Evolutionary conservation across 2,888 invertebrate species (phyloP), one percentile per base, ranked within the genome.

Genomic region (Caenorhabditis sp.): DNA sequence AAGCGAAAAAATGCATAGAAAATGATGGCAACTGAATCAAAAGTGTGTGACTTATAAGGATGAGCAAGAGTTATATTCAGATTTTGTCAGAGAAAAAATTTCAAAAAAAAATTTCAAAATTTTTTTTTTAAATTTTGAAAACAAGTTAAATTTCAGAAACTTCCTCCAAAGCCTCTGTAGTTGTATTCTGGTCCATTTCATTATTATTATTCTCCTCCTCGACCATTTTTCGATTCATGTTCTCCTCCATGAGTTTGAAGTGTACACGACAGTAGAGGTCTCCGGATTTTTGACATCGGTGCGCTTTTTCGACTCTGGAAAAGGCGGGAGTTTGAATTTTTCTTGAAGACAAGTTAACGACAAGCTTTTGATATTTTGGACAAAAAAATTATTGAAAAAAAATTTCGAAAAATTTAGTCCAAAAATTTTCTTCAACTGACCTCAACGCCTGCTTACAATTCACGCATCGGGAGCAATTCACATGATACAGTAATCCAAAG

Each of bases 401-500:
- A n/a, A n/a, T n/a, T n/a, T n/a, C n/a, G n/a, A n/a, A n/a, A n/a
- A n/a, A n/a, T n/a, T n/a, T n/a, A n/a, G n/a, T n/a, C n/a, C n/a
- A n/a, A n/a, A n/a, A n/a, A n/a, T n/a, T n/a, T n/a, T n/a, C n/a
- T n/a, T n/a, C n/a, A n/a, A 24, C 56, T n/a, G 16, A 89, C 89
- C 89, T 86, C 54, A 89, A 68, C 12, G 87, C 80, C 54, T 88
- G 88, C 68, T 82, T 79, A 80, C 89, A 89, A 22, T 86, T 84
- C 14, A 56, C 10, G 68, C 89, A 89, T 73, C 88, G 70, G 85
- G 89, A 89, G 61, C 89, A 89, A 58, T 86, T 87, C 12, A 85
- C 74, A 69, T 89, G 89, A 44, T 86, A 89, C 31, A 86, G 80
- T 51, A 77, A 61, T 0, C 87, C 88, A 75, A 88, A 88, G 59